phyloP scores from a whole-genome alignment of 2,888 invertebrate genomes.

The Prosapia bicincta region DNA sequence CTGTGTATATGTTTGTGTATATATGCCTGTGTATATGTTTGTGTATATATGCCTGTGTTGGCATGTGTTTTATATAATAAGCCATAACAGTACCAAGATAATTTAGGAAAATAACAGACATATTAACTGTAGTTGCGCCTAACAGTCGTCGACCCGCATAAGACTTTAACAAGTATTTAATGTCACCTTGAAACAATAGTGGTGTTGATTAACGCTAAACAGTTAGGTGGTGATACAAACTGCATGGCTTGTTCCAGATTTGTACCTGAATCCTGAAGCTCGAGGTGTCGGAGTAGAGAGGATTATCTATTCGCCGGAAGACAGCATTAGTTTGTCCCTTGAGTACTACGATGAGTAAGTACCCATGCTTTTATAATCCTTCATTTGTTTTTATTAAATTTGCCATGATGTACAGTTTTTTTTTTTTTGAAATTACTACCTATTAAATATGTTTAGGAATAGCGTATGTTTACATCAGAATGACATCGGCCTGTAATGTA shows the following conservation, averaged over 20 bases:
- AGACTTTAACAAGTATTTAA: background rate
- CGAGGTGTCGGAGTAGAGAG: slow-evolving; percentile 77
- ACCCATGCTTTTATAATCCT: too few species aligned
- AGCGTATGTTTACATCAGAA: too few species aligned
- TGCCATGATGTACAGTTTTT: too few species aligned
- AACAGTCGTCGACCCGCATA: background rate
- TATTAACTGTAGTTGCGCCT: background rate
- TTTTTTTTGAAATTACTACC: too few species aligned
- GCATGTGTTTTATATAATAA: too few species aligned
- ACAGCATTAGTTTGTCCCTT: slow-evolving; percentile 84
- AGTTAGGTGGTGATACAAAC: background rate
- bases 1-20: too few species aligned
- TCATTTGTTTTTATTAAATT: too few species aligned
- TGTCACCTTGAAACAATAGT: background rate
- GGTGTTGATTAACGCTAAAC: background rate
- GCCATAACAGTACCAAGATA: too few species aligned
- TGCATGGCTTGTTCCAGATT: slow-evolving; percentile 39
- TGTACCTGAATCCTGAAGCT: slow-evolving; percentile 64
- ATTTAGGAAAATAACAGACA: background rate
- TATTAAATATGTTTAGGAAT: too few species aligned
- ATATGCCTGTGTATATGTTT: too few species aligned
- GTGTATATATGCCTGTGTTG: too few species aligned
- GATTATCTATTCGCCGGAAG: slow-evolving; percentile 83
- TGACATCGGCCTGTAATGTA: too few species aligned
- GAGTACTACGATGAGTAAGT: slow-evolving; percentile 57